These are phyloP conservation scores for Coilia nasus DNA, from an alignment of 2,797 vertebrate genomes.

Conservation along the genomic window DNA sequence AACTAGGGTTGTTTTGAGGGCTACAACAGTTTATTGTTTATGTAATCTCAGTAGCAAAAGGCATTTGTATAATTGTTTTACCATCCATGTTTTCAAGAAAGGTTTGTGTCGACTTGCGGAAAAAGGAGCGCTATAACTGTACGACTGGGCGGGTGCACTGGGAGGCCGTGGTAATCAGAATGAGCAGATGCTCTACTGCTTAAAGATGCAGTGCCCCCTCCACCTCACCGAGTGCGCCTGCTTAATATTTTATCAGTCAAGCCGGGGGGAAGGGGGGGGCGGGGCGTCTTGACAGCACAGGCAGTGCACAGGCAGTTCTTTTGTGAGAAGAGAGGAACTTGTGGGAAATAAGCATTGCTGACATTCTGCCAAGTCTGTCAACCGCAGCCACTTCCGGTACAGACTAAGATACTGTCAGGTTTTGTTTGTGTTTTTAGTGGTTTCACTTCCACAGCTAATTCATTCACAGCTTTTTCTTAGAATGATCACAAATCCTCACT, in stretches of 20 bases:
- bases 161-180: not conserved
- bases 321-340: not conserved
- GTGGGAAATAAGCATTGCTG: not conserved
- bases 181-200: slow-evolving; percentile 11
- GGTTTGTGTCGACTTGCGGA: not conserved
- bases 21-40: not conserved
- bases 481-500: too few relatives aligned
- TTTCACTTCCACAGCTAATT: not conserved
- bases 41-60: too few relatives aligned
- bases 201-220: not conserved
- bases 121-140: not conserved
- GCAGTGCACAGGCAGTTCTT: not conserved
- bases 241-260: slow-evolving; percentile 24
- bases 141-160: not conserved
- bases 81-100: not conserved
- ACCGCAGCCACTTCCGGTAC: not conserved
- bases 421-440: not conserved
- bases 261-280: not conserved
- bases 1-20: not conserved
- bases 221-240: not conserved
- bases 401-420: not conserved
- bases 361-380: not conserved
- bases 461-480: not conserved
- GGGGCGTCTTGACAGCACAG: not conserved
- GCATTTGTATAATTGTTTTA: not conserved